These are phyloP conservation scores for Drosophila repleta DNA, from an alignment of 1,140 invertebrate species.

Conservation along the genomic window DNA sequence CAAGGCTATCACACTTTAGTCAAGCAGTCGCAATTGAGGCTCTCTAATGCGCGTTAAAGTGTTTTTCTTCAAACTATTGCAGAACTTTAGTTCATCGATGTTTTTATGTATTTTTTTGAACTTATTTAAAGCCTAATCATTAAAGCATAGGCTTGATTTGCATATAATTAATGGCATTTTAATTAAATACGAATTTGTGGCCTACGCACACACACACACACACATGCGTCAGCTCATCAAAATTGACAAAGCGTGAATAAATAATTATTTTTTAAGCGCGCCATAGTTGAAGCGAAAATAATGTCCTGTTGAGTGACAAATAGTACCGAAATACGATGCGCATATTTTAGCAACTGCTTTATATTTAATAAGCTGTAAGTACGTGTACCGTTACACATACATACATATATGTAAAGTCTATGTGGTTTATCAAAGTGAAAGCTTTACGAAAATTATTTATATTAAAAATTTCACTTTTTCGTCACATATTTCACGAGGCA, in stretches of 20 bases:
- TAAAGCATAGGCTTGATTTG: slow-evolving; percentile 35
- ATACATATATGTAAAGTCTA: no score
- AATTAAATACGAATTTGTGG: slow-evolving; percentile 62
- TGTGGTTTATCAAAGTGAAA: slow-evolving; percentile 54
- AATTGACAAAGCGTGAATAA: slow-evolving; percentile 52
- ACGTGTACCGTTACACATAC: not conserved
- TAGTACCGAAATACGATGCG: slow-evolving; percentile 39
- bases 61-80: no score
- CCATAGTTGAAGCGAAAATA: slow-evolving; percentile 38
- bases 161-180: slow-evolving; percentile 58
- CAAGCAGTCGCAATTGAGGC: no score
- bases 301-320: slow-evolving; percentile 32
- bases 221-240: slow-evolving; percentile 18
- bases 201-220: slow-evolving; percentile 6
- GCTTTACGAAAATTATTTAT: slow-evolving; percentile 65
- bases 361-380: slow-evolving; percentile 22
- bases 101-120: slow-evolving; percentile 9
- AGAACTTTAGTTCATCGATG: not conserved
- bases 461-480: slow-evolving; percentile 70
- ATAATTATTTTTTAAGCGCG: slow-evolving; percentile 51
- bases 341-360: slow-evolving; percentile 59
- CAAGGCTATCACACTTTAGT: no score
- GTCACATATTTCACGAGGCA: slow-evolving; percentile 46
- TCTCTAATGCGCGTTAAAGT: no score
- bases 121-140: slow-evolving; percentile 42